These are phyloP conservation scores for Dolichallabes microphthalmus DNA, from an alignment of 2,113 vertebrate species.

Conservation along the genomic window DNA sequence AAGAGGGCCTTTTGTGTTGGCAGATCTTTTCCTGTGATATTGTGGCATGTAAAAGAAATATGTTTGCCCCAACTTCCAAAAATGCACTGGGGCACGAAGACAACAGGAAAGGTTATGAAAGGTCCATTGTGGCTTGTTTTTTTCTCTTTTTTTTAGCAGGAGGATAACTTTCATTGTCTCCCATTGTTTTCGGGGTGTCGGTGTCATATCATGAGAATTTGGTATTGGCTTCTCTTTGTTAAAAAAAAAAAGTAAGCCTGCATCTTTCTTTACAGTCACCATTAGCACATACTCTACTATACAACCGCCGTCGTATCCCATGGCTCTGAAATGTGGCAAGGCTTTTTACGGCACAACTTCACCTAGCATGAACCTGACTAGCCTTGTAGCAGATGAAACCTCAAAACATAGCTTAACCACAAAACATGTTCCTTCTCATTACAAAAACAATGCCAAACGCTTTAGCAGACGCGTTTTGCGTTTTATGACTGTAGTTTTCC, in stretches of 20 bases:
- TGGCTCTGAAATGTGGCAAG: constrained; percentile 29
- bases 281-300: not conserved
- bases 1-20: constrained; percentile 26
- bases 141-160: not conserved
- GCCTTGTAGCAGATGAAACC: constrained; percentile 46
- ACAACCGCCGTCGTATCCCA: not conserved
- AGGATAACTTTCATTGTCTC: constrained; percentile 27
- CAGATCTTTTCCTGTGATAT: not conserved
- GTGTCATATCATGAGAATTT: not conserved
- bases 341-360: constrained; percentile 58
- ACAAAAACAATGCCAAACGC: constrained; percentile 60
- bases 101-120: constrained; percentile 28
- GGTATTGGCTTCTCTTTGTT: not conserved
- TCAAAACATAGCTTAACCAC: not conserved
- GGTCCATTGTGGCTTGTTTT: constrained; percentile 33
- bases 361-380: constrained; percentile 66
- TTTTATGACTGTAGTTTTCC: constrained; percentile 28
- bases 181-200: not conserved
- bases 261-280: not conserved
- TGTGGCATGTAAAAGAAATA: constrained; percentile 12
- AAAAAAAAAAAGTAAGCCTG: not conserved
- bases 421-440: constrained; percentile 58
- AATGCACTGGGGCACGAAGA: constrained; percentile 27
- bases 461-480: constrained; percentile 42
- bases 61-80: not conserved